A percentile compares a stretch with the other conserved stretches of the same genome.
Conservation (phyloP, 2,888 invertebrate species). For the Andrena fulva region DNA sequence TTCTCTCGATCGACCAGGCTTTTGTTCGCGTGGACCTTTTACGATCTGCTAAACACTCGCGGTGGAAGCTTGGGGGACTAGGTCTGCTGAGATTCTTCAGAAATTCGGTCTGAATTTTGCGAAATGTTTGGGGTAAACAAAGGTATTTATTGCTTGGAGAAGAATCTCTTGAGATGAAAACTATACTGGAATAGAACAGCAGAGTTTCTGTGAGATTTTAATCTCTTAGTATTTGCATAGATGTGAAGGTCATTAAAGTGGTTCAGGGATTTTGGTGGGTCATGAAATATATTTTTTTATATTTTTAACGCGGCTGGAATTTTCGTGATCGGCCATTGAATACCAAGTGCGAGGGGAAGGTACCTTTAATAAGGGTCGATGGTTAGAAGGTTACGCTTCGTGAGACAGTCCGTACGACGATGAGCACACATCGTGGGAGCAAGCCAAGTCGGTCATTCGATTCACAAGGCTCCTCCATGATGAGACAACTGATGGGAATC, state of each 20-base stretch:
- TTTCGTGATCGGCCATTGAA: conserved; percentile 6
- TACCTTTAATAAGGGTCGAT: conserved; percentile 52
- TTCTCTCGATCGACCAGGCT: conserved; percentile 1
- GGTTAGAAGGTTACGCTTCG: conserved; percentile 54
- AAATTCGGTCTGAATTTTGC: too few species aligned
- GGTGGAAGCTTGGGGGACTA: too few species aligned
- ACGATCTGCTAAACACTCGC: too few species aligned
- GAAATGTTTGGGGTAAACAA: too few species aligned
- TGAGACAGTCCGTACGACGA: conserved; percentile 30
- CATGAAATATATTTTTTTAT: neutral
- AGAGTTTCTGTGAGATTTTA: too few species aligned
- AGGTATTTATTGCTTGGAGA: too few species aligned
- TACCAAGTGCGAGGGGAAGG: conserved; percentile 22
- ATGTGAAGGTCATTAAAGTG: neutral
- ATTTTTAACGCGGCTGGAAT: neutral
- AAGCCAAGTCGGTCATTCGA: conserved; percentile 51
- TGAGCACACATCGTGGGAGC: conserved; percentile 55
- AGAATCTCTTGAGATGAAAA: too few species aligned
- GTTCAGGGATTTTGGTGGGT: neutral
- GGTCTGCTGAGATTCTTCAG: too few species aligned
- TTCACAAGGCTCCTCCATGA: conserved; percentile 41
- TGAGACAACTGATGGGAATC: conserved; percentile 39
- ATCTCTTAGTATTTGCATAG: neutral
- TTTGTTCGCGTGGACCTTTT: neutral
- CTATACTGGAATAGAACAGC: too few species aligned